Conservation (phyloP, 2,888 invertebrate species). For the Hypolimnas misippus region DNA sequence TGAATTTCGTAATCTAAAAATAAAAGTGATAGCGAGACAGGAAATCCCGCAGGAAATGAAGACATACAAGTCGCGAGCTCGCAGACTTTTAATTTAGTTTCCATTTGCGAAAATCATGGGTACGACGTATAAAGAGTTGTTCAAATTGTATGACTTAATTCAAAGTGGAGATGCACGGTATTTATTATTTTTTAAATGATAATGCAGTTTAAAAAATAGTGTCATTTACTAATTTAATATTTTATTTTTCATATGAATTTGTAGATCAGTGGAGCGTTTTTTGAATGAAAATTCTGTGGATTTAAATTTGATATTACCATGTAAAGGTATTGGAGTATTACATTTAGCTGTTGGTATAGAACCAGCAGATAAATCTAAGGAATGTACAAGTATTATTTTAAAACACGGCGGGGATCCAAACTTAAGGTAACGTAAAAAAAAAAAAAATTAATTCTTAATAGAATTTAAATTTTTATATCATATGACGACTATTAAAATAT, state of each 20-base stretch:
- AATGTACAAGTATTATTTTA: constrained; percentile 87
- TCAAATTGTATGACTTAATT: constrained; percentile 86
- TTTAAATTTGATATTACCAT: constrained; percentile 88
- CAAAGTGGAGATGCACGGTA: constrained; percentile 86
- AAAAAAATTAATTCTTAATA: not conserved
- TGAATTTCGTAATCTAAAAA: constrained; percentile 47
- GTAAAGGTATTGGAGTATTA: constrained; percentile 89
- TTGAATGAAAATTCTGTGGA: constrained; percentile 80
- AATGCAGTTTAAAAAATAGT: too few relatives aligned
- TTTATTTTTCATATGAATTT: constrained; percentile 52
- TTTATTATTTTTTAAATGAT: constrained; percentile 42
- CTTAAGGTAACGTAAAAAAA: constrained; percentile 81
- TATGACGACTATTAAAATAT: too few relatives aligned
- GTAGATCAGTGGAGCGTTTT: constrained; percentile 71
- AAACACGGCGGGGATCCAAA: constrained; percentile 89
- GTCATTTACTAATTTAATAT: too few relatives aligned
- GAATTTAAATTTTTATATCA: too few relatives aligned
- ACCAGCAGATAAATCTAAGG: constrained; percentile 84
- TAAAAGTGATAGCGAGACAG: constrained; percentile 60
- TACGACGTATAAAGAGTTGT: constrained; percentile 70
- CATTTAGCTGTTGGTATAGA: constrained; percentile 91
- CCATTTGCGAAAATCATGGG: constrained; percentile 67
- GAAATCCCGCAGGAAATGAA: constrained; percentile 75
- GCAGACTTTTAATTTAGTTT: constrained; percentile 57
- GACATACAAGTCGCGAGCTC: constrained; percentile 60